phyloP scores from a whole-genome alignment of 2,888 invertebrate genomes.

The Herminia tarsipennalis region DNA sequence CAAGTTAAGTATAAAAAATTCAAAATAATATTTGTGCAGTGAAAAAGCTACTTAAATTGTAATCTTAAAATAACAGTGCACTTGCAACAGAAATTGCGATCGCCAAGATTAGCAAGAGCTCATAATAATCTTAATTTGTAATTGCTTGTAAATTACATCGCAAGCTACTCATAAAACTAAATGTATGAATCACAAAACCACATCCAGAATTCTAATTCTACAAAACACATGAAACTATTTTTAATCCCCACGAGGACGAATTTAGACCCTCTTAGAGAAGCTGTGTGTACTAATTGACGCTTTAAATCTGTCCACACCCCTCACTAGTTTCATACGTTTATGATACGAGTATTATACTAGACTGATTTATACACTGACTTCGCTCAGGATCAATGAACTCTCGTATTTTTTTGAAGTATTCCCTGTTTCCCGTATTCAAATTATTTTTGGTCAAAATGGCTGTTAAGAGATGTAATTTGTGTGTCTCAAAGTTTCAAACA shows the following conservation, averaged over 20 bases:
- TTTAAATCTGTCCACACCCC: conserved; percentile 76
- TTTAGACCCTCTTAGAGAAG: conserved; percentile 65
- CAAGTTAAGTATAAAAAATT: no score
- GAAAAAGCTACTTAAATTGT: no score
- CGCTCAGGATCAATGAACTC: conserved; percentile 32
- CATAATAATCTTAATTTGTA: no score
- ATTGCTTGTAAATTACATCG: not conserved
- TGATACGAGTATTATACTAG: conserved; percentile 49
- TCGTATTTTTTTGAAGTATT: conserved; percentile 6
- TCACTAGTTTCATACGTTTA: conserved; percentile 50
- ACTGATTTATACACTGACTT: conserved; percentile 18
- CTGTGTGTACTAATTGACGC: conserved; percentile 75
- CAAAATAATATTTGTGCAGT: no score
- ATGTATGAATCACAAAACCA: conserved; percentile 23
- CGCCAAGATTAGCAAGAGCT: no score
- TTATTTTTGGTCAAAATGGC: not conserved
- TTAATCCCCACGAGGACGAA: conserved; percentile 63
- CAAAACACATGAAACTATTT: conserved; percentile 67
- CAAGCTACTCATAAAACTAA: not conserved
- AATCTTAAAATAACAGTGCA: no score
- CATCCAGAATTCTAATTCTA: conserved; percentile 47
- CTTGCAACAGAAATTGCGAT: no score
- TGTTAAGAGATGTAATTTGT: not conserved
- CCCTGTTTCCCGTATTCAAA: not conserved
- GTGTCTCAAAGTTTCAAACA: no score